These are phyloP conservation scores for Eupithecia vulgata DNA, from an alignment of 2,888 invertebrate species.

Conservation along the genomic window DNA sequence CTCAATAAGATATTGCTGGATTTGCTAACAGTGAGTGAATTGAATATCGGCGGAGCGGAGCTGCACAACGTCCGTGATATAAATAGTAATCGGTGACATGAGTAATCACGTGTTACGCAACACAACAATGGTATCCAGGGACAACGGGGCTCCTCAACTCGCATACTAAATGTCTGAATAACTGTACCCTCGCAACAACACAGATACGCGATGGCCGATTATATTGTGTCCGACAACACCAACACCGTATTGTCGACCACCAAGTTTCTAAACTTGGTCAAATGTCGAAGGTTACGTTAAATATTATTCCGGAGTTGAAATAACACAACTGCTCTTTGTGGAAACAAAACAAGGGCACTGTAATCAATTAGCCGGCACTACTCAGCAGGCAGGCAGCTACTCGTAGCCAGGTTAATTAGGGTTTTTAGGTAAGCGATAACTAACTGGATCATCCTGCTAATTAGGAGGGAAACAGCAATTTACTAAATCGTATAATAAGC, in stretches of 20 bases:
- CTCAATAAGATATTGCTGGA: slow-evolving; percentile 7
- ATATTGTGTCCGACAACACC: not conserved
- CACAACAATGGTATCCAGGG: slow-evolving; percentile 29
- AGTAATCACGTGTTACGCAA: slow-evolving; percentile 28
- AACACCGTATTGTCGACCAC: not conserved
- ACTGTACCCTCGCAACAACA: slow-evolving; percentile 22
- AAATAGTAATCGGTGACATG: slow-evolving; percentile 18
- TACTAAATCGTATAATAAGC: not conserved
- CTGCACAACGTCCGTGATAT: not conserved
- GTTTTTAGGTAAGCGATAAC: slow-evolving; percentile 12
- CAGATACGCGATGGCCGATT: not conserved
- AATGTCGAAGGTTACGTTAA: not conserved
- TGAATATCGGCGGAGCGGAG: not conserved
- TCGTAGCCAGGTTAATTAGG: slow-evolving; percentile 17
- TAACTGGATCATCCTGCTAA: slow-evolving; percentile 25
- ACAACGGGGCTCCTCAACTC: slow-evolving; percentile 24
- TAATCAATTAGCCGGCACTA: slow-evolving; percentile 6
- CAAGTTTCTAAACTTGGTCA: not conserved
- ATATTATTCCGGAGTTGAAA: not conserved
- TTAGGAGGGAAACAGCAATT: slow-evolving; percentile 13
- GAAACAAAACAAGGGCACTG: not conserved
- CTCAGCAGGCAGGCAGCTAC: not conserved
- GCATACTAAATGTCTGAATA: slow-evolving; percentile 25
- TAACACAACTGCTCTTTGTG: not conserved
- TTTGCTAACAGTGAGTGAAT: not conserved